Evolutionary conservation across 1,140 invertebrate species (phyloP).

Genomic region (Drosophila sturtevanti): DNA sequence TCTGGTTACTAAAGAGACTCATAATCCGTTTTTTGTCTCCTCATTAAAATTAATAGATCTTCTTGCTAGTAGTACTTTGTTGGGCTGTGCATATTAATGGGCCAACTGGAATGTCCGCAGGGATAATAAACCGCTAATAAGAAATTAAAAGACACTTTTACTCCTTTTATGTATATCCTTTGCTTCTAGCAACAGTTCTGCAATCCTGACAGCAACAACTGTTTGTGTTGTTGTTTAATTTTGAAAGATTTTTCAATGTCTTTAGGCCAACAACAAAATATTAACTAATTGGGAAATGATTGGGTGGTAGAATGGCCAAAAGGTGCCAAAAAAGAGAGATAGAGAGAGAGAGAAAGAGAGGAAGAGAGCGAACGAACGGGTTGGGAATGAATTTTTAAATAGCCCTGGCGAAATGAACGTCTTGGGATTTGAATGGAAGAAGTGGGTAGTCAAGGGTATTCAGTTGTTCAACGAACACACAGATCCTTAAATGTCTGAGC

Average conservation of each 20-base stretch:
- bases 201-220: slow-evolving; percentile 47
- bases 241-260: slow-evolving; percentile 62
- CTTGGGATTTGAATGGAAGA: slow-evolving; percentile 47
- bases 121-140: slow-evolving; percentile 81
- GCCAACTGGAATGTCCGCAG: slow-evolving; percentile 57
- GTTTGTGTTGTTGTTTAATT: slow-evolving; percentile 49
- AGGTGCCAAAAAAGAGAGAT: slow-evolving; percentile 27
- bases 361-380: slow-evolving; percentile 47
- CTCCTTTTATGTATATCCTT: too few species aligned
- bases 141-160: slow-evolving; percentile 79
- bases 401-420: slow-evolving; percentile 46
- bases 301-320: slow-evolving; percentile 18
- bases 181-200: neutral
- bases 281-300: slow-evolving; percentile 80
- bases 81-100: slow-evolving; percentile 71
- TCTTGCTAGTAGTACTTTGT: slow-evolving; percentile 40
- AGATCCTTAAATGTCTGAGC: slow-evolving; percentile 39
- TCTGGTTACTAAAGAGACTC: slow-evolving; percentile 41
- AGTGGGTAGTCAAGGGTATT: slow-evolving; percentile 13
- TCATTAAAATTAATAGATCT: slow-evolving; percentile 78
- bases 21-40: slow-evolving; percentile 67
- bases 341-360: too few species aligned
- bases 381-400: slow-evolving; percentile 59
- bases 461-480: neutral
- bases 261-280: slow-evolving; percentile 46